phyloP scores from a whole-genome alignment of 2,113 vertebrate species.

The Rana temporaria region DNA sequence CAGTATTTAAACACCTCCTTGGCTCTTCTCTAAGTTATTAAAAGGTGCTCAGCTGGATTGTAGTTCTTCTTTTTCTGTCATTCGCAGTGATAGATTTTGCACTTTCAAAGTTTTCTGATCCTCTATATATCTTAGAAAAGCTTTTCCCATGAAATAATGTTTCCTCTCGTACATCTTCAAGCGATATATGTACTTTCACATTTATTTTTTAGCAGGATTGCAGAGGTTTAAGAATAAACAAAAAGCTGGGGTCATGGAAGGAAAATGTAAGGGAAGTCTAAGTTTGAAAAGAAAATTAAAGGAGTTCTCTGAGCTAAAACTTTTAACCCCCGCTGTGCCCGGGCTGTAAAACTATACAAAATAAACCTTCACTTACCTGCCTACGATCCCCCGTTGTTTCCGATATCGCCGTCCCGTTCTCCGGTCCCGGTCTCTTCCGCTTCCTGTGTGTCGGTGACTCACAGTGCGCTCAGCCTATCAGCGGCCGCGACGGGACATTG shows the following conservation, averaged over 20 bases:
- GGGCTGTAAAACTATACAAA: too few species aligned
- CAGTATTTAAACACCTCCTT: conserved; percentile 19
- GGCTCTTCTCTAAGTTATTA: conserved; percentile 2
- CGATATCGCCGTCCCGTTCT: too few species aligned
- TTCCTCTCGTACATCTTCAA: neutral
- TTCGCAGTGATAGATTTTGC: conserved; percentile 37
- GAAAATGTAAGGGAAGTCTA: neutral
- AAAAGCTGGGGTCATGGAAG: conserved; percentile 9
- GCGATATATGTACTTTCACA: neutral
- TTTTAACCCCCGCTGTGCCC: too few species aligned
- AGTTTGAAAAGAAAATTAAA: neutral
- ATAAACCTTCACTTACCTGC: too few species aligned
- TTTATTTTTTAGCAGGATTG: conserved; percentile 18
- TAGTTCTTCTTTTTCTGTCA: conserved; percentile 14
- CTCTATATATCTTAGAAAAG: conserved; percentile 15
- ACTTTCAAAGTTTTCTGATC: conserved; percentile 25
- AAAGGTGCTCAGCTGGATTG: conserved; percentile 4
- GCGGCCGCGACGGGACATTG: too few species aligned
- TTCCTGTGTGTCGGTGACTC: too few species aligned
- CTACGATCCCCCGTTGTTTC: too few species aligned
- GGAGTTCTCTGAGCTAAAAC: too few species aligned
- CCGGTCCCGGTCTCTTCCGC: too few species aligned
- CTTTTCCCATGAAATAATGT: neutral
- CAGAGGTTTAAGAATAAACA: conserved; percentile 25
- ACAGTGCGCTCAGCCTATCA: too few species aligned